A percentile compares a stretch with the other conserved stretches of the same genome.
Conservation (phyloP, 2,797 vertebrate genomes). For the Liasis olivaceus region DNA sequence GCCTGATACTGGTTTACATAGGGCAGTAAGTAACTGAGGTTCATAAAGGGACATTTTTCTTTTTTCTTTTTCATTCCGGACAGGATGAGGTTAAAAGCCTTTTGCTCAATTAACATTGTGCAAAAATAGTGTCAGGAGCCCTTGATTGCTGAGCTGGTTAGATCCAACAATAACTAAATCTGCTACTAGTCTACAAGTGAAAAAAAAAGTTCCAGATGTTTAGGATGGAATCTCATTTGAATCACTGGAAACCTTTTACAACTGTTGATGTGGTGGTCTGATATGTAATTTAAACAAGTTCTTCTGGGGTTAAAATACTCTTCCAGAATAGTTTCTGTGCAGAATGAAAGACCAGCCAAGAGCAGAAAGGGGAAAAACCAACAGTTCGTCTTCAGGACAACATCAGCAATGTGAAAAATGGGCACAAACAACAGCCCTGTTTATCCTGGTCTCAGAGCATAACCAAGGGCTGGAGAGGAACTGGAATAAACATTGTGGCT, state of each 20-base stretch:
- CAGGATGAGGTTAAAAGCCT: background rate
- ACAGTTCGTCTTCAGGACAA: slow-evolving; percentile 35
- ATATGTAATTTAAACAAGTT: background rate
- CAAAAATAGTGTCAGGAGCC: background rate
- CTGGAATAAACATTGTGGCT: slow-evolving; percentile 53
- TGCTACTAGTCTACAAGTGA: background rate
- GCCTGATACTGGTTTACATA: background rate
- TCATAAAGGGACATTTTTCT: background rate
- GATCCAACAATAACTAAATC: background rate
- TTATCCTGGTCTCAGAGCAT: slow-evolving; percentile 35
- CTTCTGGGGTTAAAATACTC: background rate
- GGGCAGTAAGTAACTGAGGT: background rate
- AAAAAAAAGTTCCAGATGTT: background rate
- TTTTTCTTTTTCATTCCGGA: background rate
- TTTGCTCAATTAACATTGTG: background rate
- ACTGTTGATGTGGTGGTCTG: background rate
- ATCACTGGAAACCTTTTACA: background rate
- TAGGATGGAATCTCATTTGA: background rate
- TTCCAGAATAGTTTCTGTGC: background rate
- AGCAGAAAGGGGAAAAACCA: slow-evolving; percentile 31
- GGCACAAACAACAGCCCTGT: slow-evolving; percentile 46
- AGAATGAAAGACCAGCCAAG: slow-evolving; percentile 24
- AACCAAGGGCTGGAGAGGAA: slow-evolving; percentile 45
- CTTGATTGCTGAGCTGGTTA: background rate
- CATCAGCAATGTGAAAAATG: slow-evolving; percentile 33